Conservation (phyloP, 2,888 invertebrate species). For the Dasypolia templi region DNA sequence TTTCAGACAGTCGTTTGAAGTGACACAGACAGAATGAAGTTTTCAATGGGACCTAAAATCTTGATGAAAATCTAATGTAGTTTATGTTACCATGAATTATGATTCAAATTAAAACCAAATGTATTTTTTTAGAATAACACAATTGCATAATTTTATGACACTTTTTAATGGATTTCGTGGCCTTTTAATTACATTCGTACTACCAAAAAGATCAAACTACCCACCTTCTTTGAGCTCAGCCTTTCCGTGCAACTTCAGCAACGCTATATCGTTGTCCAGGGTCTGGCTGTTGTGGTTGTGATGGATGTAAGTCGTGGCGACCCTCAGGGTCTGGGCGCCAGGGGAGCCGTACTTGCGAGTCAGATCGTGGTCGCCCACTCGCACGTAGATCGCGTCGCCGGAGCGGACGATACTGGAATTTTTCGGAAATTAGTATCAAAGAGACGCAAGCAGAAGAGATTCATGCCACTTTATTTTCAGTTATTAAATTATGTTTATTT, state of each 20-base stretch:
- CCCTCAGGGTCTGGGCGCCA: constrained; percentile 96
- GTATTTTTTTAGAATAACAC: not conserved
- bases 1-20: no score
- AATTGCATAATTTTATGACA: not conserved
- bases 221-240: constrained; percentile 96
- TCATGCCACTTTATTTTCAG: no score
- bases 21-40: no score
- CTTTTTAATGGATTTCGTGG: not conserved
- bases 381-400: constrained; percentile 97
- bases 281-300: constrained; percentile 99
- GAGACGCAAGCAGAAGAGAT: not conserved
- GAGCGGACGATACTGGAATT: constrained; percentile 95
- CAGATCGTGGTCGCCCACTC: constrained; percentile 97
- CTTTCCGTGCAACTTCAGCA: constrained; percentile 96
- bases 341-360: constrained; percentile 97
- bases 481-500: no score
- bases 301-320: constrained; percentile 98
- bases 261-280: constrained; percentile 97
- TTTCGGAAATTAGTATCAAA: not conserved
- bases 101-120: no score
- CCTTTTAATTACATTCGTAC: not conserved
- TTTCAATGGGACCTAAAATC: no score
- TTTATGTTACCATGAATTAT: not conserved
- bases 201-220: constrained; percentile 25
- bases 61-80: no score